Evolutionary conservation across 2,888 invertebrate genomes (phyloP), one percentile per base, ranked within the genome.

Genomic region (Synergus itoensis): DNA sequence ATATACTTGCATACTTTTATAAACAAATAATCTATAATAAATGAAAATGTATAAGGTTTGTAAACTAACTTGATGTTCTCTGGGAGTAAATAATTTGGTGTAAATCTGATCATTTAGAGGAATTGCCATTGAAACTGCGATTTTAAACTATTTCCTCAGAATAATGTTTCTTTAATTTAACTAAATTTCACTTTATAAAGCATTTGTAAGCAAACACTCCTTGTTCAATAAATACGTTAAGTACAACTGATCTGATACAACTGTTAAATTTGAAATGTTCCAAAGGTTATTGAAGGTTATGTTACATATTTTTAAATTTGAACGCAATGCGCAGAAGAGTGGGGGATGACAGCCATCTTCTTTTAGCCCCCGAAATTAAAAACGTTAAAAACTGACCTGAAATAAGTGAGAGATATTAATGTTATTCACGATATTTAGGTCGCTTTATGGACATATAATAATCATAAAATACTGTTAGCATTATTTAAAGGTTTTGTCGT

Each of bases 81-180:
- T 93, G 8, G 96, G 96, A 78, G 96, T 97, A 90, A 97, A 97
- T 43, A 95, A 95, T 87, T 96, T 95, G 67, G 95, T 95, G 89
- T 96, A 95, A 81, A 97, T 94, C 92, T 95, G 95, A 90, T 95
- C 95, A 87, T 93, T 93, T 83, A 93, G 92, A 90, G 93, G 93
- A 91, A 93, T 93, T 88, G 94, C 93, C 94, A 94, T 94, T 90
- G 87, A 87, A 89, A 87, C 80, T 77, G 62, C 12, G 12, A 4
- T 53, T 43, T 63, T 62, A 64, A 62, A 57, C 57, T 43, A 76
- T 60, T 62, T 9, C 41, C 41, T 60, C n/a, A 21, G 3, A 62
- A 62, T 48, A 53, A 48, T 48, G 36, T 53, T 48, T 41, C 45
- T 41, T 12, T 45, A 18, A 45, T 18, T 67, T 21, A 63, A 45